These are phyloP conservation scores for Acanthacorydalis orientalis DNA, from an alignment of 2,888 invertebrate species.

Conservation along the genomic window DNA sequence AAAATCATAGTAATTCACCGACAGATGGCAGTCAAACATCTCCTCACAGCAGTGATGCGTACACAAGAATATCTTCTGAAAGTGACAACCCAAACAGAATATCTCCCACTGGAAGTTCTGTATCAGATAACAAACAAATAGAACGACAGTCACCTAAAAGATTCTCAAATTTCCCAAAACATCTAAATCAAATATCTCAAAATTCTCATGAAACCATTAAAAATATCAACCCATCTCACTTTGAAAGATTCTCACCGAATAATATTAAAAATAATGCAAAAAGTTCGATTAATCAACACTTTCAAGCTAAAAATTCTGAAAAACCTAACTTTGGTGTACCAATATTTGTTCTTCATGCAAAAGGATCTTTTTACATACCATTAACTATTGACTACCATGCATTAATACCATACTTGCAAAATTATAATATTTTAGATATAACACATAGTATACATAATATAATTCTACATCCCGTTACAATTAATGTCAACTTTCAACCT, in stretches of 20 bases:
- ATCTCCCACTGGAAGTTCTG: constrained; percentile 19
- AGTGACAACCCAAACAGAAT: constrained; percentile 16
- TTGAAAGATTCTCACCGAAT: constrained; percentile 9
- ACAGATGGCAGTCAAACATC: constrained; percentile 19
- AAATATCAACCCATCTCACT: neutral
- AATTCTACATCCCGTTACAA: constrained; percentile 72
- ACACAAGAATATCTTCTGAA: constrained; percentile 20
- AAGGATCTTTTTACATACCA: constrained; percentile 78
- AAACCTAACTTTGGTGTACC: constrained; percentile 43
- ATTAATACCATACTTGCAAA: constrained; percentile 49
- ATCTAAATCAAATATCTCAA: constrained; percentile 1
- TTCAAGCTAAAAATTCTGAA: constrained; percentile 13
- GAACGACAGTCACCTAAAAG: constrained; percentile 6
- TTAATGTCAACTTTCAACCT: constrained; percentile 62
- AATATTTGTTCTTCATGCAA: constrained; percentile 79
- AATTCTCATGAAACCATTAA: constrained; percentile 1
- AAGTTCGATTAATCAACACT: constrained; percentile 4
- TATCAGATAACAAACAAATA: constrained; percentile 13
- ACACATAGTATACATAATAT: constrained; percentile 35
- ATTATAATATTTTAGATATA: constrained; percentile 37
- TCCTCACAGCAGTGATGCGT: constrained; percentile 22
- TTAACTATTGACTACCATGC: constrained; percentile 61
- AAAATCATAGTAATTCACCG: constrained; percentile 9
- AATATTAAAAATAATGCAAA: constrained; percentile 6
- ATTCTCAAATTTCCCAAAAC: constrained; percentile 3